Percentiles rank a stretch among this genome's conserved stretches.
Evolutionary conservation across 1,140 invertebrate genomes (phyloP).

Genomic region (Myzus persicae): DNA sequence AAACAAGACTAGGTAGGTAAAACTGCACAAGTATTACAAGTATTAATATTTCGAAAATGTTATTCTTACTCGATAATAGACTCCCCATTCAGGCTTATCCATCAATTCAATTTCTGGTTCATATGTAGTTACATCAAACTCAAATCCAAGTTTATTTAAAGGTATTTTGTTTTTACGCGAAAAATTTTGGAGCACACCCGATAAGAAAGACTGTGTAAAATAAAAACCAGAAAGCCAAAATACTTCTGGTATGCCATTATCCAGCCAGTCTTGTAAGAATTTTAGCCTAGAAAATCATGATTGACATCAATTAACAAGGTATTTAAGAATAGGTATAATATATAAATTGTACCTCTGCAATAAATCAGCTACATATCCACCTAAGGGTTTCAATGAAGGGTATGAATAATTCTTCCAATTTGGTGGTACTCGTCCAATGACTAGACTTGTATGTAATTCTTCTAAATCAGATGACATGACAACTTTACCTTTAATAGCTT

Average conservation of each 20-base stretch:
- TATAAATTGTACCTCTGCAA: conserved; percentile 68
- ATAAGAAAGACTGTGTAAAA: conserved; percentile 95
- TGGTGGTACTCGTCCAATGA: conserved; percentile 79
- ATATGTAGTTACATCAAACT: conserved; percentile 72
- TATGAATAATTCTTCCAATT: conserved; percentile 89
- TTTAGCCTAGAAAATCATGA: conserved; percentile 68
- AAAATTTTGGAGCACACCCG: conserved; percentile 91
- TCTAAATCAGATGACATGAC: conserved; percentile 88
- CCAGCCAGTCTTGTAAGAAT: conserved; percentile 87
- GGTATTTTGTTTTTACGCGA: conserved; percentile 82
- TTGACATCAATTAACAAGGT: neutral
- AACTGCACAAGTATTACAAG: no score
- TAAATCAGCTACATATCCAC: conserved; percentile 87
- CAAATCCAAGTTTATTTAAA: conserved; percentile 88
- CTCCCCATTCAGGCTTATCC: neutral
- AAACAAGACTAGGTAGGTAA: neutral
- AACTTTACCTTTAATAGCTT: conserved; percentile 87
- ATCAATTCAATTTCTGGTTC: neutral
- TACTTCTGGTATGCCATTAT: conserved; percentile 79
- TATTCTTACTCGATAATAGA: conserved; percentile 25
- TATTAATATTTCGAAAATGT: neutral
- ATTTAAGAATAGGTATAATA: neutral
- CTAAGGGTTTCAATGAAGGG: conserved; percentile 90
- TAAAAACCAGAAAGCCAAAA: conserved; percentile 97
- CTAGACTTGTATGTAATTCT: conserved; percentile 76